A percentile compares a stretch with the other conserved stretches of the same genome.
These are phyloP conservation scores for Cheilinus undulatus DNA, from an alignment of 2,113 vertebrate genomes.

Conservation along the genomic window DNA sequence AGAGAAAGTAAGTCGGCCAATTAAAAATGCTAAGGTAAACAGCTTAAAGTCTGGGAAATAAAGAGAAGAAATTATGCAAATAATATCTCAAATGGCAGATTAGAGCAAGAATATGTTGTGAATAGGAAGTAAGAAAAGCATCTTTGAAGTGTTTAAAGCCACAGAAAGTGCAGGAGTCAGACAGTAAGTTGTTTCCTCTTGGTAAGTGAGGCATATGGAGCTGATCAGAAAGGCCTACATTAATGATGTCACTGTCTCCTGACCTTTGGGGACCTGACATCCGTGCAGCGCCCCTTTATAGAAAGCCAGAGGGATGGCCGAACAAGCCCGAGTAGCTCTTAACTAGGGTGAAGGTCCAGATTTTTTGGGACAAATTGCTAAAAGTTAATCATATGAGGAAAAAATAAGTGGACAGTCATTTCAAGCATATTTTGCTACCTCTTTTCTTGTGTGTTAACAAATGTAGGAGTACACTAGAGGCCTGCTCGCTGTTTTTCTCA, in stretches of 20 bases:
- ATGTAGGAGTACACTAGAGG: no score
- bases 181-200: slow-evolving; percentile 12
- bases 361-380: not conserved
- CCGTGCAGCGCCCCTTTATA: slow-evolving; percentile 63
- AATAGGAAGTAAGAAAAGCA: not conserved
- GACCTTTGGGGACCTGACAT: slow-evolving; percentile 69
- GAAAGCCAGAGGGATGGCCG: slow-evolving; percentile 57
- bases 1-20: not conserved
- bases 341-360: slow-evolving; percentile 10
- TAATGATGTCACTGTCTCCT: slow-evolving; percentile 78
- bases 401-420: no score
- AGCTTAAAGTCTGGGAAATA: not conserved
- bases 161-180: slow-evolving; percentile 6
- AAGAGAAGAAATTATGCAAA: not conserved
- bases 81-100: not conserved
- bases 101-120: not conserved
- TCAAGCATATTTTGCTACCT: no score
- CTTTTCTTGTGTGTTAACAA: no score
- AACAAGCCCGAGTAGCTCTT: slow-evolving; percentile 30
- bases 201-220: slow-evolving; percentile 64
- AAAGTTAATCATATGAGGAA: not conserved
- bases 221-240: slow-evolving; percentile 68
- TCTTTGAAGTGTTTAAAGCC: not conserved
- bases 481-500: no score
- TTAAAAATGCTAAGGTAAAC: not conserved